Evolutionary conservation across 2,113 vertebrate genomes (phyloP).

Genomic region (Otolemur garnettii): DNA sequence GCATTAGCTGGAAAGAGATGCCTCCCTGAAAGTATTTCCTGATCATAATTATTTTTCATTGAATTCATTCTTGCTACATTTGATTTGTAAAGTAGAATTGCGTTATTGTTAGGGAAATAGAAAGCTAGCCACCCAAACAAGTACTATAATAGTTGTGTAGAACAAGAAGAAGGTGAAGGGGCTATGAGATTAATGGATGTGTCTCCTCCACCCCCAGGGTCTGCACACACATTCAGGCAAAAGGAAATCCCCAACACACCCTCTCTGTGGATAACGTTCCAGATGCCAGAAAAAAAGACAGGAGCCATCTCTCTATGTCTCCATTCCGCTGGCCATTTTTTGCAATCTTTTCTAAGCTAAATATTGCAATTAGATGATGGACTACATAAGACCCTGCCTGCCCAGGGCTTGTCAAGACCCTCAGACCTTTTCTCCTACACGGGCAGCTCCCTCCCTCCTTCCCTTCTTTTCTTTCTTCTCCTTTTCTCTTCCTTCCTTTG

Average conservation of each 20-base stretch:
- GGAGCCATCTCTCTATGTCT: background rate
- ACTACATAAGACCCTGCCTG: background rate
- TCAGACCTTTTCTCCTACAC: background rate
- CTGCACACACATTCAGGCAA: background rate
- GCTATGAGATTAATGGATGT: fast-evolving
- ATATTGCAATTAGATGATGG: background rate
- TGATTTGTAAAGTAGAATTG: background rate
- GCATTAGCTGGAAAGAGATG: background rate
- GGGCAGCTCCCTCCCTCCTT: fast-evolving
- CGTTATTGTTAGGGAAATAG: background rate
- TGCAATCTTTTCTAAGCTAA: background rate
- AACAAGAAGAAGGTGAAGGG: background rate
- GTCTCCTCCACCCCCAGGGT: background rate
- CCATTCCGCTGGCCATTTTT: background rate
- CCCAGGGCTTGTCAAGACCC: background rate
- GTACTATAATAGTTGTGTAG: no score
- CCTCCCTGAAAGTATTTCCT: background rate
- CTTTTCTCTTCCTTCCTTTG: background rate
- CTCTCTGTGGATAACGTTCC: background rate
- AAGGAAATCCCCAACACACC: background rate
- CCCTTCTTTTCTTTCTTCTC: background rate
- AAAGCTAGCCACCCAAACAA: background rate
- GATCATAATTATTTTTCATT: background rate
- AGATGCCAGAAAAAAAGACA: background rate
- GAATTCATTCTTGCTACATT: background rate